Base-by-base conservation (phyloP, 2,888 invertebrate species). In the Lasioglossum zephyrum region DNA sequence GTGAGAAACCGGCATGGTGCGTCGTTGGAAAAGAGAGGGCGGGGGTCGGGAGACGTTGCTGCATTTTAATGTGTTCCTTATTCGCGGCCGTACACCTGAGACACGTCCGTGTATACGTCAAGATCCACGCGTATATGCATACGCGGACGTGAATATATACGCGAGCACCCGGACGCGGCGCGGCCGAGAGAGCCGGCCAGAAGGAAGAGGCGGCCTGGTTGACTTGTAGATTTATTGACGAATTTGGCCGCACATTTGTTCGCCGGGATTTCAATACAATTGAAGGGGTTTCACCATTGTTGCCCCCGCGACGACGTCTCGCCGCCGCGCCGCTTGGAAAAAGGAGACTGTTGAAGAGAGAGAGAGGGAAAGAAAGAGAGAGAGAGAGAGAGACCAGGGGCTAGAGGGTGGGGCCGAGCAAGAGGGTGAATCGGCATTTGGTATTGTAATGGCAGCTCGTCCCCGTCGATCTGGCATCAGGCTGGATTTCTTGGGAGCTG, bases 221-320 rank as follows among this genome's bases (percentile, higher is more conserved):
- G 92, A 93, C 93, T 93, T 91, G 92, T 91, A 93, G 93, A 93
- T 93, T 93, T 94, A 93, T 93, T 92, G 94, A 94, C 92, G 93
- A 93, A 93, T 94, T 93, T 93, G 91, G 92, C 89, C 88, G 90
- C 92, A 91, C 93, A 93, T 93, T 93, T 93, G 93, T 93, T 93
- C 92, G 84, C 84, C 84, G 80, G 90, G 91, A 94, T 93, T 94
- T 94, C 92, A 94, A 93, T 94, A 94, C 93, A 93, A 93, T 94
- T 92, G 93, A 93, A 93, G 92, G 77, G 91, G 86, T 92, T 91
- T 88, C 87, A 87, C 92, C 92, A 93, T 93, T 93, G 93, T 93
- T 92, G 89, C 87, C 88, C 84, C 78, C 81, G 85, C 86, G 89
- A 81, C 81, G 89, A 81, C 89, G 85, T 89, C 86, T 87, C 82